phyloP scores from a whole-genome alignment of 2,888 invertebrate genomes.

The Drosophila subquinaria region DNA sequence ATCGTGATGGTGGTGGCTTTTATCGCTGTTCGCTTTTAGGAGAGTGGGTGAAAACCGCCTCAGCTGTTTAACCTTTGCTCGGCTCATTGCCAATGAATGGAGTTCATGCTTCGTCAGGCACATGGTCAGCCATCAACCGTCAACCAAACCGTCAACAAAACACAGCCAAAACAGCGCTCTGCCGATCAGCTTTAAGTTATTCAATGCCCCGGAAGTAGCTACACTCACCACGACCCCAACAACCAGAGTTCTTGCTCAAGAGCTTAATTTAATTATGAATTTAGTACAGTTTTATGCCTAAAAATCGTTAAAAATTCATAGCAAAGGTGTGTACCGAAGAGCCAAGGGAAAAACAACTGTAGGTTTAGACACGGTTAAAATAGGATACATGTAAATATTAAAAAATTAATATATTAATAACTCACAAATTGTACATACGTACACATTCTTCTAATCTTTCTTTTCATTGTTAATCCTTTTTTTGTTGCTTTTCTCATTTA shows the following conservation, averaged over 20 bases:
- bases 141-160: constrained; percentile 29
- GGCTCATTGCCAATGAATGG: constrained; percentile 49
- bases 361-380: too few species aligned
- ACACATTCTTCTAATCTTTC: too few species aligned
- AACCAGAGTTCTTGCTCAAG: background rate
- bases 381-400: too few species aligned
- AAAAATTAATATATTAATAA: too few species aligned
- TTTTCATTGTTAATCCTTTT: too few species aligned
- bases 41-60: constrained; percentile 35
- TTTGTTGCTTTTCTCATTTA: too few species aligned
- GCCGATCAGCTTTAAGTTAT: constrained; percentile 74
- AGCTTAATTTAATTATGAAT: constrained; percentile 50
- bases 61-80: constrained; percentile 72
- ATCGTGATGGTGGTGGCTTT: constrained; percentile 61
- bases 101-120: constrained; percentile 72
- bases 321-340: background rate
- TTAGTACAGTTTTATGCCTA: constrained; percentile 20
- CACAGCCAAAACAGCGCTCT: constrained; percentile 36
- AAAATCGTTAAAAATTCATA: background rate
- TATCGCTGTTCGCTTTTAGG: background rate
- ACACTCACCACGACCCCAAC: constrained; percentile 4
- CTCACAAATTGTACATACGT: too few species aligned
- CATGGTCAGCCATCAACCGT: constrained; percentile 31
- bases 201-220: constrained; percentile 57
- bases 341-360: too few species aligned